Evolutionary conservation across 2,888 invertebrate genomes (phyloP), one percentile per base, ranked within the genome.

Genomic region (Dryobotodes eremita): DNA sequence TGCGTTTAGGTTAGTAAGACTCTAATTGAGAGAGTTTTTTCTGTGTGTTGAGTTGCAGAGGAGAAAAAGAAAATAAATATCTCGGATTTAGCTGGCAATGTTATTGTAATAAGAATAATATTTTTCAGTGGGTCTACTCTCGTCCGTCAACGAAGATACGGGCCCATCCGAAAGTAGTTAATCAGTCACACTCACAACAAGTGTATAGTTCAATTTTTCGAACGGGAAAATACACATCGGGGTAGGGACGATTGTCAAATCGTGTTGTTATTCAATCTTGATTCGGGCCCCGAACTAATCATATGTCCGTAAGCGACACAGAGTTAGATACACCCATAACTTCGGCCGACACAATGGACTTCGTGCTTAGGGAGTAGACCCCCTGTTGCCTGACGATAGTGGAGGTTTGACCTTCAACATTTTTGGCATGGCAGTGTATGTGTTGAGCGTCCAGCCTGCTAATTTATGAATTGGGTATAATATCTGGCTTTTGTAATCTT

Each of bases 21-120:
- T 80, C 62, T 84, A 80, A 86, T 86, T 87, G 80, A 75, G 72
- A 48, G 53, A 0, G 4, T 31, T 74, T 72, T 62, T 71, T 42
- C 31, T 50, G 20, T 72, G 15, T 72, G 66, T 72, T 61, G 6
- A 2, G 15, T 61, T 26, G 42, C 23, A 2, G 48, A 36, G n/a
- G 55, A 48, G 20, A 13, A 8, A 31, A 11, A 55, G 1, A n/a
- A n/a, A 77, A 72, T 36, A 36, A 55, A 73, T n/a, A 31, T 48
- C 74, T 20, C 23, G 20, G 36, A 23, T 62, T 36, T 13, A 23
- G 2, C 62, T 23, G 36, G 20, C 36, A 61, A 61, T 26, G 15
- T 61, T 61, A 31, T 17, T 61, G 17, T 15, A 26, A 26, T 23
- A 55, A 23, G 55, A 55, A 8, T 53, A 53, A 53, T 59, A 7